A percentile compares a stretch with the other conserved stretches of the same genome.
Conservation (phyloP, 2,797 vertebrate species). For the Leptoclinus maculatus region DNA sequence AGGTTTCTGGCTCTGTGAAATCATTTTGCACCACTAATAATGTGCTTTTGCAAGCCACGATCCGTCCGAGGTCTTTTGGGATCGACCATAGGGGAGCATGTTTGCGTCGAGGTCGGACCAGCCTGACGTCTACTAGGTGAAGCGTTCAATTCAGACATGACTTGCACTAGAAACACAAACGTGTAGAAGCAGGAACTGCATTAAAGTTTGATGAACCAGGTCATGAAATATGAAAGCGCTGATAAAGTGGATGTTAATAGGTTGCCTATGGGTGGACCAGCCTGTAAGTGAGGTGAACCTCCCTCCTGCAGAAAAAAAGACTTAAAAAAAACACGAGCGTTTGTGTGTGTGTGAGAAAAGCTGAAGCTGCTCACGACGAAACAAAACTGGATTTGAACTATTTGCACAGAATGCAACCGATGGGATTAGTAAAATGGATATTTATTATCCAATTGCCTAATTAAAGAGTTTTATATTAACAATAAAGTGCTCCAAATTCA, state of each 20-base stretch:
- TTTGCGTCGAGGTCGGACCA: constrained; percentile 8
- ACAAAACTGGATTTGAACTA: constrained; percentile 2
- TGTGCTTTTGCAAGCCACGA: constrained; percentile 32
- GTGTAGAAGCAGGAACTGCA: constrained; percentile 37
- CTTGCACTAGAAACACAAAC: constrained; percentile 62
- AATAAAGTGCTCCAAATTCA: constrained; percentile 15
- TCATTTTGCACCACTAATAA: constrained; percentile 56
- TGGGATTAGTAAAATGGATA: constrained; percentile 44
- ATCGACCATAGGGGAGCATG: constrained; percentile 2
- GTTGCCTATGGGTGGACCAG: constrained; percentile 59
- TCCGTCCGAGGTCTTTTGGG: constrained; percentile 35
- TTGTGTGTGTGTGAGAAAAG: constrained; percentile 10
- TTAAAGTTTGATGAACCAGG: constrained; percentile 72
- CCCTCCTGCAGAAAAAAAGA: constrained; percentile 17
- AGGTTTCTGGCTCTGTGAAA: constrained; percentile 58
- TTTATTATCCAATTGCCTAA: constrained; percentile 42
- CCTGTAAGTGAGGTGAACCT: constrained; percentile 52
- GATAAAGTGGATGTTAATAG: constrained; percentile 75
- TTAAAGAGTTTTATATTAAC: constrained; percentile 28
- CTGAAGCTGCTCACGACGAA: constrained; percentile 19
- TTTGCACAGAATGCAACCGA: constrained; percentile 41
- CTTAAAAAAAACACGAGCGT: constrained; percentile 4
- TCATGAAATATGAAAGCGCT: constrained; percentile 74
- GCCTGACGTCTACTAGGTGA: constrained; percentile 15
- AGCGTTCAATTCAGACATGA: constrained; percentile 53